These are phyloP conservation scores for Ibidorhyncha struthersii DNA, from an alignment of 2,113 vertebrate species.

Conservation along the genomic window DNA sequence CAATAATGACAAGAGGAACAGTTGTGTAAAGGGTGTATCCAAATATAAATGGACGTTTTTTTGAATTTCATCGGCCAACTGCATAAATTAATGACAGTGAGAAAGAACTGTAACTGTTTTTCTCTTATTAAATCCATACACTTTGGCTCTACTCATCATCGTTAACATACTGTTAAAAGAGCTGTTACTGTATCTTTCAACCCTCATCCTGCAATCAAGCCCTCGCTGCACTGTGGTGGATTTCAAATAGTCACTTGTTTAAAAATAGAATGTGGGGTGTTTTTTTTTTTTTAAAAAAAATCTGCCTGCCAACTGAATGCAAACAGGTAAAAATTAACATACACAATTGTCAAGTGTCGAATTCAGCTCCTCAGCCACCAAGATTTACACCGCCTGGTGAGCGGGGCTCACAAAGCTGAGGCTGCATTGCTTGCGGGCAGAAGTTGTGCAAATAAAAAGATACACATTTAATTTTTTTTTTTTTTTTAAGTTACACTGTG, in stretches of 20 bases:
- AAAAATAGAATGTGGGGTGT: background rate
- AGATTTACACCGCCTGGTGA: background rate
- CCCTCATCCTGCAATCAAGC: conserved; percentile 2
- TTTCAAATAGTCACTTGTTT: conserved; percentile 19
- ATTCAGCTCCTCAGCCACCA: background rate
- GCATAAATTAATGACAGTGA: conserved; percentile 16
- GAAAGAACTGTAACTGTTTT: background rate
- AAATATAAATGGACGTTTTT: background rate
- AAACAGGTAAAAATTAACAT: conserved; percentile 39
- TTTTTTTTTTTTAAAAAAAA: background rate
- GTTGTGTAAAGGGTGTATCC: background rate
- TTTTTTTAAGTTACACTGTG: background rate
- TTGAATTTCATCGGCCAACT: background rate
- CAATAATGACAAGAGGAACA: background rate
- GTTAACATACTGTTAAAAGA: conserved; percentile 39
- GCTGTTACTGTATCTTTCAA: background rate
- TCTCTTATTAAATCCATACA: conserved; percentile 32
- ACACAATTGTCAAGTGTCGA: background rate
- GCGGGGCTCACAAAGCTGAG: background rate
- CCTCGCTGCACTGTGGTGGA: background rate
- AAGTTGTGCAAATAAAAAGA: background rate
- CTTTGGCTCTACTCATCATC: conserved; percentile 14
- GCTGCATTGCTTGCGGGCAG: background rate
- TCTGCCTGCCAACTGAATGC: background rate
- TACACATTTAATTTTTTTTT: background rate